A percentile compares a stretch with the other conserved stretches of the same genome.
These are phyloP conservation scores for Muscicapa striata DNA, from an alignment of 2,797 vertebrate genomes.

Conservation along the genomic window DNA sequence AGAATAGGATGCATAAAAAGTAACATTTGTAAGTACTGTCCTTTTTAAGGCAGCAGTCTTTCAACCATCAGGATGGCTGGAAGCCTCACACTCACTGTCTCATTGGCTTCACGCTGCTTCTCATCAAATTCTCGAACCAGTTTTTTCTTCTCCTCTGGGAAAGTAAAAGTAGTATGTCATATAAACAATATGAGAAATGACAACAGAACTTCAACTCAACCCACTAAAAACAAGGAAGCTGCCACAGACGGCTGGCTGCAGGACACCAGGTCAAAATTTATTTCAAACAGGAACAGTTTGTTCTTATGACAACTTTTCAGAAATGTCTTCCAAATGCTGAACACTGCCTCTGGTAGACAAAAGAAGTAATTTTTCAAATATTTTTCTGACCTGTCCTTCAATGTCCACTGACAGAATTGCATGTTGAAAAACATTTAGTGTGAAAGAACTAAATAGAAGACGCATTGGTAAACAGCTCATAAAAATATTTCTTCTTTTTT, in stretches of 20 bases:
- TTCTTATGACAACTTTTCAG: background rate
- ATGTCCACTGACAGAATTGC: background rate
- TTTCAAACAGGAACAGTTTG: background rate
- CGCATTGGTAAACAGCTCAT: background rate
- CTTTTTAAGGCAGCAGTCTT: background rate
- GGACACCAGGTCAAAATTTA: background rate
- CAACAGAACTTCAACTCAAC: background rate
- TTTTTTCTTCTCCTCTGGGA: slow-evolving; percentile 92
- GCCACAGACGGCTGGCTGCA: background rate
- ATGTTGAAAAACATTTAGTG: background rate
- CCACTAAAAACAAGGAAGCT: background rate
- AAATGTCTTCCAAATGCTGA: background rate
- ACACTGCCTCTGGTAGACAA: background rate
- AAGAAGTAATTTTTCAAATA: background rate
- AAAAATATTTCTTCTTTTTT: background rate
- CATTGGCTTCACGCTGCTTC: slow-evolving; percentile 90
- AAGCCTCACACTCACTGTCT: slow-evolving; percentile 82
- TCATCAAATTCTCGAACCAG: slow-evolving; percentile 90
- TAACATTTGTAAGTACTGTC: background rate
- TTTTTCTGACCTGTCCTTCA: background rate
- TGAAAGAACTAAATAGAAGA: background rate
- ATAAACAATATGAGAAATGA: background rate
- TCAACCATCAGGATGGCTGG: background rate
- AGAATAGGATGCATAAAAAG: background rate
- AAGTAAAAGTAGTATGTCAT: slow-evolving; percentile 34